Base-by-base conservation (phyloP, 53 echinoderm and acorn worm genomes). In the Patiria pectinifera region DNA sequence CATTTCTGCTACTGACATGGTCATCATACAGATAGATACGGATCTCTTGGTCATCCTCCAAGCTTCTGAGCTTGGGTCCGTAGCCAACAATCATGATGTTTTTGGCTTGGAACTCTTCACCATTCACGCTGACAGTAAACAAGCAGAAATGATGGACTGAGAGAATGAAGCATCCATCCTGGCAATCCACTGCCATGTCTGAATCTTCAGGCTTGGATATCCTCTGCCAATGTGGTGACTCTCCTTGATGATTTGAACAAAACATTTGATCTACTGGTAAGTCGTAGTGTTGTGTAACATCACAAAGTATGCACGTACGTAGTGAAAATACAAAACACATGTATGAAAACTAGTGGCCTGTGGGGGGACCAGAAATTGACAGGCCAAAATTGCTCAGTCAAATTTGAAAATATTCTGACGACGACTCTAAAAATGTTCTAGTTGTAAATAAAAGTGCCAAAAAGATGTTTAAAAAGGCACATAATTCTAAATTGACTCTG, bases 1-100 rank as follows among this genome's bases (percentile, higher is more conserved):
- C 89, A 22, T 69, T 70, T 14, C 70, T 0, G 81, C 13, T 89
- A 19, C 45, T 48, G 2, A 0, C 11, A 82, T 81, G 18, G 70
- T 59, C 18, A 43, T 92, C 87, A 59, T 81, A 82, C n/a, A 81
- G 80, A 70, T 92, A 86, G 13, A 92, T 23, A 3, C 87, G 82
- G 0, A 92, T 78, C 58, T 53, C 81, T 26, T 63, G 87, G 60
- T 92, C 75, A 0, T 77, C 62, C 22, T 47, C 70, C 7, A 45
- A 12, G 13, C 9, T 49, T 15, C 43, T 45, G 7, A 69, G 16
- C 63, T 49, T 4, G 21, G 47, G 59, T 2, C 80, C 92, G 80
- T 44, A 92, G 5, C 66, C 35, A 48, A 92, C 70, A n/a, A 82
- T 22, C 80, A 69, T 86, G 9, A 92, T 82, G 62, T 71, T 49